Base-by-base conservation (phyloP, 2,113 vertebrate genomes). In the Vanacampus margaritifer region DNA sequence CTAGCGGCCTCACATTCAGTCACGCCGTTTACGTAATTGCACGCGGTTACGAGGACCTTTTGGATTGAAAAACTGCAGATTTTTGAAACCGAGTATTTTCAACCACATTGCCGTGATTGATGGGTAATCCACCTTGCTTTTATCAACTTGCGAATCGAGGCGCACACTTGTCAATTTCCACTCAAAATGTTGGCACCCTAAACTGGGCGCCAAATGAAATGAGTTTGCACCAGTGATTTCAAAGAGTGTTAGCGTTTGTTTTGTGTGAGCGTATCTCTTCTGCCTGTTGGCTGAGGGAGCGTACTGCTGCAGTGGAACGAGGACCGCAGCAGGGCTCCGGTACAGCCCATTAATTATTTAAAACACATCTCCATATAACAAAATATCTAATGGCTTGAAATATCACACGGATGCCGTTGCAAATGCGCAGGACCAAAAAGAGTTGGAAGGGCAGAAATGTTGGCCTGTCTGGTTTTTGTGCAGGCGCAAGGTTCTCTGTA, bases 301-400 rank as follows among this genome's bases (percentile, higher is more conserved):
- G 43, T 75, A 37, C 45, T 66, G 80, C 84, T 88, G 87, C 87
- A 83, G 79, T 76, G 68, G 70, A 84, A 79, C 56, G 66, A 76
- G 76, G 58, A 74, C 43, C 65, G 45, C 86, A 88, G 81, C 74
- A 75, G 82, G 86, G 76, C 70, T 82, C 72, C 79, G 67, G 53
- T 75, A 76, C 82, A 75, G 21, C 60, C 53, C 65, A 84, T 87
- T 48, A 88, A 89, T 84, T 76, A 90, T 89, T 89, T 64, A 89
- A 75, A 73, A 75, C 70, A 48, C 66, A 84, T 84, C 62, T 79
- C 69, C 67, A 73, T 68, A 75, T 82, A 71, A 88, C 86, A 88
- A 85, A 74, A 80, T 68, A 80, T 65, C 54, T 59, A 83, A 85
- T 84, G 72, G 69, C 57, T 67, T 48, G 12, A 76, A 79, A 71